Base-by-base conservation (phyloP, 2,113 vertebrate genomes). In the Myotis yumanensis region DNA sequence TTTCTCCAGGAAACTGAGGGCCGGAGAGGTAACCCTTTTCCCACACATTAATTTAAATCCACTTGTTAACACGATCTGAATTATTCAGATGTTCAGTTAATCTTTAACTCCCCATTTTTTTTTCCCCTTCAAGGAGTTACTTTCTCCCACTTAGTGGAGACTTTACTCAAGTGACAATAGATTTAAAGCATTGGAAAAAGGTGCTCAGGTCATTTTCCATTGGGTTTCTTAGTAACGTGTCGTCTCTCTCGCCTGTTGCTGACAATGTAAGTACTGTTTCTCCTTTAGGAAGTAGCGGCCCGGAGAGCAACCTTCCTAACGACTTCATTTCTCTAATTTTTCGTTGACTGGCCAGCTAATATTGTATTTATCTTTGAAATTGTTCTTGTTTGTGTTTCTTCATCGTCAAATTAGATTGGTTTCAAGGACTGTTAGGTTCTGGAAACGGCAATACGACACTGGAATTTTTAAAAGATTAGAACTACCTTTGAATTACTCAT, bases 21-120 rank as follows among this genome's bases (percentile, higher is more conserved):
- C 37, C 23, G 86, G 7, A 52, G 54, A 82, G 30, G 23, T 75
- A 80, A 64, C 20, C 23, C 16, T 91, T 95, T 77, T 32, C 4
- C 46, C 30, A 20, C 8, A 48, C 25, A 46, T 20, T 77, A 51
- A 32, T 80, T 54, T 68, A 86, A 71, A 20, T 82, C 52, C 77
- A 9, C 40, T 52, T 86, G 4, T 69, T 89, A 30, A 95, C 22
- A 4, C 48, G n/a, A 89, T 81, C 22, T 96, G 69, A 75, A 66
- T 79, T 75, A 80, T 64, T 83, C 37, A n/a, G 11, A 72, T 87
- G 20, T 84, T 66, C 79, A 54, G 4, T 37, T 71, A 72, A 91
- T 90, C 94, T 68, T 95, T 62, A 66, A 66, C 5, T 86, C 57
- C 37, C 22, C 10, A 77, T 23, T 68, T 76, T 89, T 89, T 83